Percentiles rank a stretch among this genome's conserved stretches.
phyloP scores from a whole-genome alignment of 2,113 vertebrate species.

The Prunella himalayana region DNA sequence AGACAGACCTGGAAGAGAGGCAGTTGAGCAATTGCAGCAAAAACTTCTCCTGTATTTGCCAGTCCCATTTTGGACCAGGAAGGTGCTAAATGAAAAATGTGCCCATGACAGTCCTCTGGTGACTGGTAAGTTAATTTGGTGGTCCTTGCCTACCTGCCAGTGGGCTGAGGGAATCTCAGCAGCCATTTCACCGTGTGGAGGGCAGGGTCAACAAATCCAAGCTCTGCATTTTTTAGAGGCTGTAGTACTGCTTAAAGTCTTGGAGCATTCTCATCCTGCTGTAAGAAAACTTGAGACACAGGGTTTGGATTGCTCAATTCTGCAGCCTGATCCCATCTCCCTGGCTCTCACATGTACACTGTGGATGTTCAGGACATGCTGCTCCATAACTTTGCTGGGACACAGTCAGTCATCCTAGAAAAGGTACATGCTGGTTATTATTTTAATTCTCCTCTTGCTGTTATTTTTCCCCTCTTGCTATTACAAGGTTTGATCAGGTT shows the following conservation, averaged over 20 bases:
- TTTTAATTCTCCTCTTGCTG: slow-evolving; percentile 64
- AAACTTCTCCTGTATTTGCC: not conserved
- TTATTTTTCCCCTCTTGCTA: slow-evolving; percentile 48
- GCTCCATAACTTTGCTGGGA: slow-evolving; percentile 67
- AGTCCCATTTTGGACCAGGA: not conserved
- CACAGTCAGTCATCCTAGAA: slow-evolving; percentile 57
- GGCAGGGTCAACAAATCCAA: not conserved
- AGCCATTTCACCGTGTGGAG: not conserved
- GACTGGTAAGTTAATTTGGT: not conserved
- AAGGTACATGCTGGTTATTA: slow-evolving; percentile 47
- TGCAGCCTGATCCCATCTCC: not conserved
- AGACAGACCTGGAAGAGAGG: not conserved
- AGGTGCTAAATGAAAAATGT: not conserved
- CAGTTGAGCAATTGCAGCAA: not conserved
- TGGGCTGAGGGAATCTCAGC: not conserved
- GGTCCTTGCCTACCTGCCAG: not conserved
- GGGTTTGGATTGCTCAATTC: not conserved
- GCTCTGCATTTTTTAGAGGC: not conserved
- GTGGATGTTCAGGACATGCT: slow-evolving; percentile 34
- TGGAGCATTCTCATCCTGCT: not conserved
- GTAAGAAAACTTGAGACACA: not conserved
- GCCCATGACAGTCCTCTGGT: not conserved
- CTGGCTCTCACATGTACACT: not conserved
- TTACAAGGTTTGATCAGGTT: not conserved
- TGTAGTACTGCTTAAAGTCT: not conserved